These are phyloP conservation scores for Pantherophis guttatus DNA, from an alignment of 2,113 vertebrate species.

Conservation along the genomic window DNA sequence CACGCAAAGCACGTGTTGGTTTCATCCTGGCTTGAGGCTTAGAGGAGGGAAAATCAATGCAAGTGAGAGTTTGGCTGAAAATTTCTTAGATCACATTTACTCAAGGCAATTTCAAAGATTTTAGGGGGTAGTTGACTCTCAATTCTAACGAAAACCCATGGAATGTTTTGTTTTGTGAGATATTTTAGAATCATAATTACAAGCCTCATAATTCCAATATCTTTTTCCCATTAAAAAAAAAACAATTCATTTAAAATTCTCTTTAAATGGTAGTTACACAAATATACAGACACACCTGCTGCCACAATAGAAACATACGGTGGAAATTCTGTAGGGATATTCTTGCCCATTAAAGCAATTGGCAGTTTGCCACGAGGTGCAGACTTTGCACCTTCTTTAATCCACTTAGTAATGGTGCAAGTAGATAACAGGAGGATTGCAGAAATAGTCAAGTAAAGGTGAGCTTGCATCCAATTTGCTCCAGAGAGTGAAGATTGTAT, in stretches of 20 bases:
- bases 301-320: conserved; percentile 37
- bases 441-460: conserved; percentile 30
- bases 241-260: neutral
- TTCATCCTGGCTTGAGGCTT: neutral
- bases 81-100: neutral
- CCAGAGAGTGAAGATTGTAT: conserved; percentile 6
- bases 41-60: neutral
- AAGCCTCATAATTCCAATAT: neutral
- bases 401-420: neutral
- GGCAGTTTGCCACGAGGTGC: conserved; percentile 21
- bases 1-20: neutral
- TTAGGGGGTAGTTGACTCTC: neutral
- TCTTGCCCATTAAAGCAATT: conserved; percentile 21
- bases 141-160: neutral
- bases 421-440: conserved; percentile 22
- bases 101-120: neutral
- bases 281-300: neutral
- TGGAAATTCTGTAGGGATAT: conserved; percentile 50
- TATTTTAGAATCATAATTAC: neutral
- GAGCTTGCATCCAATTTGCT: conserved; percentile 24
- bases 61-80: neutral
- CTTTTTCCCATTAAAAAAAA: neutral
- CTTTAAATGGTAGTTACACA: neutral
- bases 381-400: conserved; percentile 12
- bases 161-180: neutral